Evolutionary conservation across 2,113 vertebrate genomes (phyloP), one percentile per base, ranked within the genome.

Genomic region (Marmota monax): DNA sequence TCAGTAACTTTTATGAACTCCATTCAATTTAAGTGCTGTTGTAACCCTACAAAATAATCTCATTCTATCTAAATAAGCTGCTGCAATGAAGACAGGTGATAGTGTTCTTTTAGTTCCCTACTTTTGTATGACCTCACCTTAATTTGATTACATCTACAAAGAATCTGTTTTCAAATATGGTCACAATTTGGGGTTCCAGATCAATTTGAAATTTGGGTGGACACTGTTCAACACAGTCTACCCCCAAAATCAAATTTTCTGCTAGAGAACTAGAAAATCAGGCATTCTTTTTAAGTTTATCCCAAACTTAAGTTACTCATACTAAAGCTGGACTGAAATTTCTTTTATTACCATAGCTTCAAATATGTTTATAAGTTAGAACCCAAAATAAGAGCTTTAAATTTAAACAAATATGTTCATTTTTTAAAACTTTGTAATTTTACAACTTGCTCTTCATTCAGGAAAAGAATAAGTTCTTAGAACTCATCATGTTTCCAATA

Each of bases 391-490:
- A 88, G 22, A 93, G 16, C 16, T 63, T 27, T 80, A 16, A 67
- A 53, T 95, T 63, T 58, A 89, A 88, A 90, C 3, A 3, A 5
- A 6, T 48, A 53, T 45, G 12, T 93, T 92, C 0, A 23, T 4
- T 12, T 90, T 91, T 90, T 67, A 51, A 82, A 51, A 82, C 92
- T 48, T 96, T 93, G 23, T 88, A 96, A 94, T 84, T 29, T 48
- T 90, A 48, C 69, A 48, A 22, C 5, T 95, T 91, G 0, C 39
- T 85, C 72, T 91, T 63, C 34, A 90, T 69, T 89, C 85, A 93
- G 20, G 25, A 73, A 70, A 90, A 83, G 27, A 92, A 17, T 82
- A 61, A 72, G 13, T 78, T 93, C 74, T 74, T 95, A 92, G 29
- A 95, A 96, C 16, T 90, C 25, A 72, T 4, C 22, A 70, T 73